Base-by-base conservation (phyloP, 2,888 invertebrate species). In the Stratiomys singularior region DNA sequence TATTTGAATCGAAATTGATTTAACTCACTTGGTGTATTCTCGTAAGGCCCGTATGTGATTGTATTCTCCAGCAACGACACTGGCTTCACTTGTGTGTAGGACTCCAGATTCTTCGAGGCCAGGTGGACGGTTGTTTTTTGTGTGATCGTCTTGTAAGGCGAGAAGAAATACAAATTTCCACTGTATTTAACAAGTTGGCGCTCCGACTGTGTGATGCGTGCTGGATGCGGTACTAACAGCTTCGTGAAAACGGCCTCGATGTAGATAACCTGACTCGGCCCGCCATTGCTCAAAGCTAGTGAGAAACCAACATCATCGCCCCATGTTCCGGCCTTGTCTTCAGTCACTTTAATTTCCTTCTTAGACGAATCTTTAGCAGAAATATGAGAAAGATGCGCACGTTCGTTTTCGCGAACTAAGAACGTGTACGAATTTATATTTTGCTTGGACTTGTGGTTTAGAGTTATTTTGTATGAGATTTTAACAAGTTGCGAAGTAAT, bases 41-140 rank as follows among this genome's bases (percentile, higher is more conserved):
- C 91, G 85, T 94, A 98, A 0, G 98, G 94, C 4, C 99, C 99
- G 86, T 97, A 98, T 0, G 89, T 91, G 67, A 99, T 90, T n/a
- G 91, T 90, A 28, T 92, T 93, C 80, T 97, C 96, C 71, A 92
- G 90, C 82, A 94, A 93, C 11, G 91, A 88, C 64, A 92, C 92
- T 1, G 97, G 97, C 84, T 95, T 95, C 1, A 93, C 86, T 86
- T 94, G 94, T 0, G 95, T 92, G 85, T 93, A 96, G 0, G 91
- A 91, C 85, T 97, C 96, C 21, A 98, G 89, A 81, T 91, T 93
- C 81, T 93, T 91, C 0, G 96, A 93, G 66, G 94, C 92, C 76
- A 96, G 86, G 56, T 91, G 89, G 7, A 99, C 90, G 11, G 90
- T 92, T 0, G 97, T 96, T 81, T 93, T 96, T 86, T 98, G 97